Conservation (phyloP, 2,888 invertebrate species). For the Ectropis crepuscularia region DNA sequence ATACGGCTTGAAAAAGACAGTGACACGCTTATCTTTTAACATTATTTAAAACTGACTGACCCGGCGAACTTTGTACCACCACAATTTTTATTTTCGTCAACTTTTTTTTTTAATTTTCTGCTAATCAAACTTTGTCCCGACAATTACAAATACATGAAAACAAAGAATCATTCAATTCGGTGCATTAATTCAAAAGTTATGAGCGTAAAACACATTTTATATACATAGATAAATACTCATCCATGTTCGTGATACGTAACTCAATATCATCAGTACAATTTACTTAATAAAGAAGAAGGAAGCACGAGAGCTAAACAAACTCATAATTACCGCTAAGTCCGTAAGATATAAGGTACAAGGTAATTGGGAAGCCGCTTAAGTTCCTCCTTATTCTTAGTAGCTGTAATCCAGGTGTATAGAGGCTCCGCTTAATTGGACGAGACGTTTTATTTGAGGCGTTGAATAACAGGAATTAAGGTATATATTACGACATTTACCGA, state of each 20-base stretch:
- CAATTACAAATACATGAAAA: too few relatives aligned
- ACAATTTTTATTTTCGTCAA: too few relatives aligned
- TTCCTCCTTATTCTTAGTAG: slow-evolving; percentile 15
- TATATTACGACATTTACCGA: slow-evolving; percentile 9
- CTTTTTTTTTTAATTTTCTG: too few relatives aligned
- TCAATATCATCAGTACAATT: background rate
- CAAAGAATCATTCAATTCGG: too few relatives aligned
- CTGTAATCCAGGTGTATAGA: slow-evolving; percentile 14
- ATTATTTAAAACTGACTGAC: too few relatives aligned
- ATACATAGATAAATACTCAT: background rate
- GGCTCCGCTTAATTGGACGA: slow-evolving; percentile 12
- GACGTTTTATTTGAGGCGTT: slow-evolving; percentile 16
- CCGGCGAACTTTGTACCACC: too few relatives aligned
- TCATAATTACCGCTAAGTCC: slow-evolving; percentile 22
- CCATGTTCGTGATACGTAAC: background rate
- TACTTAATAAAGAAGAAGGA: slow-evolving; percentile 4
- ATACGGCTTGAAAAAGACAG: too few relatives aligned
- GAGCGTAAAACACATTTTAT: too few relatives aligned
- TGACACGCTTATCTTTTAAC: too few relatives aligned
- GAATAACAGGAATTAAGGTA: slow-evolving; percentile 16
- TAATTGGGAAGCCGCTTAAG: slow-evolving; percentile 19
- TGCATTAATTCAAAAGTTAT: too few relatives aligned
- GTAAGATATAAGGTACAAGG: slow-evolving; percentile 19
- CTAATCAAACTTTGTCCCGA: too few relatives aligned
- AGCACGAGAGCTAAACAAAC: slow-evolving; percentile 10